phyloP scores from a whole-genome alignment of 2,797 vertebrate genomes.

The Rhabdophis nuchalis region DNA sequence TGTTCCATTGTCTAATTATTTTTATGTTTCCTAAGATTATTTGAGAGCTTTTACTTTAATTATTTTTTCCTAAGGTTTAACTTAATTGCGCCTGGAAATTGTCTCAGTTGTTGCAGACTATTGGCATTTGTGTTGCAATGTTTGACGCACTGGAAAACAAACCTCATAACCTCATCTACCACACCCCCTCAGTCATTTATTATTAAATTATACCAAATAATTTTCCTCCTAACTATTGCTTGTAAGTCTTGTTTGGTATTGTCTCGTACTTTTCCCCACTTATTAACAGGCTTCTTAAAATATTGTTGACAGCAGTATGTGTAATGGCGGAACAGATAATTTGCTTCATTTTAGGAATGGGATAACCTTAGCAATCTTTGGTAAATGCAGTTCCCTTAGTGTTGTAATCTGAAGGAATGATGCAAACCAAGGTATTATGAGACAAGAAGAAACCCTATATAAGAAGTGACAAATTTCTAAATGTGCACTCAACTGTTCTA shows the following conservation, averaged over 20 bases:
- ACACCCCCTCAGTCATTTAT: neutral
- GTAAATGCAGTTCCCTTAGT: neutral
- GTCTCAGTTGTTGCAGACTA: neutral
- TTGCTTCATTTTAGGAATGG: neutral
- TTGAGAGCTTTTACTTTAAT: neutral
- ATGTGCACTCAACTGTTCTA: neutral
- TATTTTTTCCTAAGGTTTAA: slow-evolving; percentile 1
- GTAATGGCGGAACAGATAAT: neutral
- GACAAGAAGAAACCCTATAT: neutral
- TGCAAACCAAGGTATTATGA: neutral
- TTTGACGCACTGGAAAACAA: slow-evolving; percentile 14
- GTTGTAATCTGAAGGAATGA: neutral
- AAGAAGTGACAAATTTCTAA: neutral
- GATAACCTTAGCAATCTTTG: neutral
- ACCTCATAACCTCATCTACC: neutral
- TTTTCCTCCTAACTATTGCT: neutral
- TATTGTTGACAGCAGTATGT: neutral
- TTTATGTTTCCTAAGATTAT: neutral
- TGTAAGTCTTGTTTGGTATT: neutral
- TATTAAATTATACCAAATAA: neutral
- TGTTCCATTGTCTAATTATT: slow-evolving; percentile 20
- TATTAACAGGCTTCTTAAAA: neutral
- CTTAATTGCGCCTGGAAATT: slow-evolving; percentile 6
- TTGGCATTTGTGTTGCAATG: neutral
- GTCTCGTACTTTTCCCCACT: neutral